Evolutionary conservation across 2,113 vertebrate species (phyloP).

Genomic region (Passer domesticus): DNA sequence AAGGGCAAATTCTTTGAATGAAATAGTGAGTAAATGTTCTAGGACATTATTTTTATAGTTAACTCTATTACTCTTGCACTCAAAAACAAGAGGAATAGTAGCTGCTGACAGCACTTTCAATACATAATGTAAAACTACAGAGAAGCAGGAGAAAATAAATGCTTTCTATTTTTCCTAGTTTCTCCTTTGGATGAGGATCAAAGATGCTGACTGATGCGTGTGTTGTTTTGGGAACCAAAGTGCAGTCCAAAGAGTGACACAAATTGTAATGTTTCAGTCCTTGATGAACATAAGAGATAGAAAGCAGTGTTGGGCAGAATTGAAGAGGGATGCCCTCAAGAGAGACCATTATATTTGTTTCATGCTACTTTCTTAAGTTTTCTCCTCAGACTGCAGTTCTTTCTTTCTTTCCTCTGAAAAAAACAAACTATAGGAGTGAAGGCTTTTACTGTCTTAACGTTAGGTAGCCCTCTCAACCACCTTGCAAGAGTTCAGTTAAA

Average conservation of each 20-base stretch:
- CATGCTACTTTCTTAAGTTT: not conserved
- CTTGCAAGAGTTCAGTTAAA: not conserved
- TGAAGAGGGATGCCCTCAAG: not conserved
- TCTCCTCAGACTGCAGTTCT: not conserved
- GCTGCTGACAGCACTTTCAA: not conserved
- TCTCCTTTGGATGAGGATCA: not conserved
- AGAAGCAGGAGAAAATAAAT: not conserved
- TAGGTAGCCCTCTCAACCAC: not conserved
- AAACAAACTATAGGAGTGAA: not conserved
- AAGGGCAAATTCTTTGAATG: not conserved
- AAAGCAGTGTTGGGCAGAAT: not conserved
- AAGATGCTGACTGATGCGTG: not conserved
- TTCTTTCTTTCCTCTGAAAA: too few relatives aligned
- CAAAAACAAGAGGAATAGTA: not conserved
- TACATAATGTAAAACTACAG: not conserved
- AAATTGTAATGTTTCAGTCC: not conserved
- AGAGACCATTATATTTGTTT: not conserved
- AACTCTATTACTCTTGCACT: not conserved
- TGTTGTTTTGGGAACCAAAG: not conserved
- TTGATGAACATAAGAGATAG: not conserved
- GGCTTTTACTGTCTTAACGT: not conserved
- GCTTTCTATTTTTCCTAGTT: not conserved
- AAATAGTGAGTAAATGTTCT: not conserved
- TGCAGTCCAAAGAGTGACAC: not conserved
- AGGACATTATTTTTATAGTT: not conserved